Base-by-base conservation (phyloP, 2,797 vertebrate genomes). In the Antennarius maculatus region DNA sequence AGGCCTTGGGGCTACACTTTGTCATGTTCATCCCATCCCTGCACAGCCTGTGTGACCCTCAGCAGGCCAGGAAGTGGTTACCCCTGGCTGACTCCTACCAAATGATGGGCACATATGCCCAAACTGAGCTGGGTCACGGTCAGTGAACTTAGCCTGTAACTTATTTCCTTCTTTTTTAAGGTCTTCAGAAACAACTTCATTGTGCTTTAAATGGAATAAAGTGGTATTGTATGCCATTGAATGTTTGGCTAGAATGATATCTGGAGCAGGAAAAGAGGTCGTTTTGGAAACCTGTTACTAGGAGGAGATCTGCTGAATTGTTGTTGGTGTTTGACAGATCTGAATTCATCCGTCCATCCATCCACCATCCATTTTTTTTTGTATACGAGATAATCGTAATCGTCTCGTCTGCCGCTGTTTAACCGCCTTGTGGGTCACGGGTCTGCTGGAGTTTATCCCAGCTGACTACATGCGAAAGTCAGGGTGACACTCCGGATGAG, bases 41-140 rank as follows among this genome's bases (percentile, higher is more conserved):
- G 91, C 75, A 91, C 91, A 93, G 52, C 85, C 95, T 92, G 92
- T 92, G 95, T 86, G 94, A 93, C 80, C 85, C 84, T 84, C 88
- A 96, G 84, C 97, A 99, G 93, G 74, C 86, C 77, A 83, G 90
- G 91, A 96, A 97, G 87, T 98, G 97, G 96, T 89, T 97, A 84
- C 92, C 86, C 53, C 84, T 94, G 82, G 82, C 90, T 60, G 29
- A 48, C 77, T 94, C 85, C 85, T 89, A 89, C 86, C 76, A 93
- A 87, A 95, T 88, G 85, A 31, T 96, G 86, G 97, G 97, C 92
- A 98, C 96, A 55, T 99, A 99, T 83, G 96, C 95, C 86, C 97
- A 98, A 91, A 98, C 97, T 67, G 97, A 99, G 86, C 45, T 99
- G 92, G 97, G 96, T 82, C 97, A 99, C 92, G 95, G 97, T 99